These are phyloP conservation scores for Nyctibius grandis DNA, from an alignment of 2,797 vertebrate species.

Conservation along the genomic window DNA sequence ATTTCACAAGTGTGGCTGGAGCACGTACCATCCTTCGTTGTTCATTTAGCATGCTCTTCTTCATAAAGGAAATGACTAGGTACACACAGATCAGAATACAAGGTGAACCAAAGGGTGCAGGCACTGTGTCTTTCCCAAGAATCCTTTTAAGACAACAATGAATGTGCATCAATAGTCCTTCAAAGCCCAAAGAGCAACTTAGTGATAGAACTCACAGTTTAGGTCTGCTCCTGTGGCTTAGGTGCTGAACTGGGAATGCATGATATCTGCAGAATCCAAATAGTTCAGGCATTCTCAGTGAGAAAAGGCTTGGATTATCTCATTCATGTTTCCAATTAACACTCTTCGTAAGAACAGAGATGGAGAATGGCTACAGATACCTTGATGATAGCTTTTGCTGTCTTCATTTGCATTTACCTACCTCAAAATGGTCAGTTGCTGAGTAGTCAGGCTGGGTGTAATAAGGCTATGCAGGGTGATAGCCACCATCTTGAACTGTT, in stretches of 20 bases:
- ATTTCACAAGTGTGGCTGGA: not conserved
- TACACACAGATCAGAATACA: not conserved
- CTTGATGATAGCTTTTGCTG: not conserved
- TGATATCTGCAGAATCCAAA: not conserved
- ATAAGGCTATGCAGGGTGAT: not conserved
- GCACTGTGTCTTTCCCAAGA: not conserved
- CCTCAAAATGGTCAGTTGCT: not conserved
- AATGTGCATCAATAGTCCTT: not conserved
- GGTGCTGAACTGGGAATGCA: not conserved
- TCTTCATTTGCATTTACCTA: not conserved
- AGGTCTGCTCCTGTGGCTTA: not conserved
- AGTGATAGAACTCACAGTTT: not conserved
- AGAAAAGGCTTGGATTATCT: not conserved
- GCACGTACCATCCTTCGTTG: not conserved
- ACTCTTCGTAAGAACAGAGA: not conserved
- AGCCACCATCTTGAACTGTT: not conserved
- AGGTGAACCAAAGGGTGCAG: not conserved
- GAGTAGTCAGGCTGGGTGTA: not conserved
- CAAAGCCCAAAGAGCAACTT: not conserved
- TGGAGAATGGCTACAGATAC: not conserved
- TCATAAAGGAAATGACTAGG: not conserved
- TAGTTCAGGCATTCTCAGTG: not conserved
- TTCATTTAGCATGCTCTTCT: not conserved
- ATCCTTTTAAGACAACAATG: not conserved
- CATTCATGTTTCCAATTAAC: not conserved